These are phyloP conservation scores for Copidosoma floridanum DNA, from an alignment of 1,140 invertebrate species.

Conservation along the genomic window DNA sequence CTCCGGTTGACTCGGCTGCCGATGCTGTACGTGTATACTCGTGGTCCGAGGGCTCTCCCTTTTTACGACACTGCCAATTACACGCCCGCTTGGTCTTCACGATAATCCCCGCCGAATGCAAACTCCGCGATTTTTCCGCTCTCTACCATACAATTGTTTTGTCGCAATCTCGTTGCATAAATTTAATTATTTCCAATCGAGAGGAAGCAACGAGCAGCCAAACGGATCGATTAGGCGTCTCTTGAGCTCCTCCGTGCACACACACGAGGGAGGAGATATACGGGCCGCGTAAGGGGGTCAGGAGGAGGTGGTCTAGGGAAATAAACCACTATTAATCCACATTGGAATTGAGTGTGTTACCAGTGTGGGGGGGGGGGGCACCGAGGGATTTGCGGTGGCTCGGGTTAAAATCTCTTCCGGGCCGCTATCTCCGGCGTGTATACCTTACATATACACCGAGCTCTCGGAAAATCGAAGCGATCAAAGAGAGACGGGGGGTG, in stretches of 20 bases:
- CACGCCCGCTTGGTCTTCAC: slow-evolving; percentile 58
- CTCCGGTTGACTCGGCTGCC: too few species aligned
- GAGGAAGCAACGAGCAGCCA: too few species aligned
- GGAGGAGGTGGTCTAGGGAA: slow-evolving; percentile 24
- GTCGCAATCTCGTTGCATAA: too few species aligned
- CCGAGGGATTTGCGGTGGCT: slow-evolving; percentile 49
- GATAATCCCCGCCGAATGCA: slow-evolving; percentile 44
- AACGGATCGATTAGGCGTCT: too few species aligned
- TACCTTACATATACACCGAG: too few species aligned
- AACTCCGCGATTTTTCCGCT: slow-evolving; percentile 33
- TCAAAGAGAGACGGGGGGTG: slow-evolving; percentile 1
- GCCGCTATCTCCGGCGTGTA: too few species aligned
- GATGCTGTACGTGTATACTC: too few species aligned
- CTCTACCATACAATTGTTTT: too few species aligned
- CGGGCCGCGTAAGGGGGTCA: slow-evolving; percentile 7
- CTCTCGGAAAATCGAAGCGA: slow-evolving; percentile 40
- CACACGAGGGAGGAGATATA: slow-evolving; percentile 4
- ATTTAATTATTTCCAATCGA: too few species aligned
- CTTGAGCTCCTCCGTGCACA: too few species aligned
- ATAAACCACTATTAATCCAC: slow-evolving; percentile 57
- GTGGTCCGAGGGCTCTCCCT: slow-evolving; percentile 30
- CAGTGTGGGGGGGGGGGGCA: slow-evolving; percentile 52
- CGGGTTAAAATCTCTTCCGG: slow-evolving; percentile 51
- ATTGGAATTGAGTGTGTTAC: slow-evolving; percentile 57
- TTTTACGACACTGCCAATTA: slow-evolving; percentile 59